phyloP scores from a whole-genome alignment of 1,140 invertebrate species.

The Pseudobourletiella spinata region DNA sequence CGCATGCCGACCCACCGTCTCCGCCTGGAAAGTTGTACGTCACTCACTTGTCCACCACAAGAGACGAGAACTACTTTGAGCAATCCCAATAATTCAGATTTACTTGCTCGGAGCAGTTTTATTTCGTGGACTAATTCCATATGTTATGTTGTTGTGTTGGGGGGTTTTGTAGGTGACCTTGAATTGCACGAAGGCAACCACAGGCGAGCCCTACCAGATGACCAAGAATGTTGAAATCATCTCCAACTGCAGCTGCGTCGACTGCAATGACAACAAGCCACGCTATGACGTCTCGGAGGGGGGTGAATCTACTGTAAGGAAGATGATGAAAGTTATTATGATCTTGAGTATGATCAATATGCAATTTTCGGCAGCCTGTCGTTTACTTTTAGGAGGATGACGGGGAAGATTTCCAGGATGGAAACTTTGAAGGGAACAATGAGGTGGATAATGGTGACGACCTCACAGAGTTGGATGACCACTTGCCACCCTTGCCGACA shows the following conservation, averaged over 20 bases:
- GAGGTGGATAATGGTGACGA: conserved; percentile 9
- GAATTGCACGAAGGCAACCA: conserved; percentile 29
- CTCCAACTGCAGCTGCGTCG: conserved; percentile 33
- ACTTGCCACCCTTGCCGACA: conserved; percentile 16
- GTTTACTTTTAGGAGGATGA: background rate
- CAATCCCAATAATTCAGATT: background rate
- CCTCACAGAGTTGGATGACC: conserved; percentile 7
- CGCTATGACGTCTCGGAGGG: background rate
- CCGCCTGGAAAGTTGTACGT: conserved; percentile 29
- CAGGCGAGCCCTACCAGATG: conserved; percentile 25
- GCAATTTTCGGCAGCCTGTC: background rate
- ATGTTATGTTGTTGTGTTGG: too few species aligned
- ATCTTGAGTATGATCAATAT: too few species aligned
- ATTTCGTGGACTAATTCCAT: background rate
- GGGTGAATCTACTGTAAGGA: background rate
- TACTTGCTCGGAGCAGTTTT: background rate
- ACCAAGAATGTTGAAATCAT: conserved; percentile 31
- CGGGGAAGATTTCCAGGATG: background rate
- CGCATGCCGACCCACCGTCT: conserved; percentile 24
- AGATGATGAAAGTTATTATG: too few species aligned
- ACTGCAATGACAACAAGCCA: conserved; percentile 18
- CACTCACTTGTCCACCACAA: too few species aligned
- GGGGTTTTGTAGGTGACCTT: conserved; percentile 28
- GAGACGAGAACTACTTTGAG: background rate
- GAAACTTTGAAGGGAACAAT: conserved; percentile 6